A percentile compares a stretch with the other conserved stretches of the same genome.
phyloP scores from a whole-genome alignment of 2,797 vertebrate species.

The Ceryle rudis region DNA sequence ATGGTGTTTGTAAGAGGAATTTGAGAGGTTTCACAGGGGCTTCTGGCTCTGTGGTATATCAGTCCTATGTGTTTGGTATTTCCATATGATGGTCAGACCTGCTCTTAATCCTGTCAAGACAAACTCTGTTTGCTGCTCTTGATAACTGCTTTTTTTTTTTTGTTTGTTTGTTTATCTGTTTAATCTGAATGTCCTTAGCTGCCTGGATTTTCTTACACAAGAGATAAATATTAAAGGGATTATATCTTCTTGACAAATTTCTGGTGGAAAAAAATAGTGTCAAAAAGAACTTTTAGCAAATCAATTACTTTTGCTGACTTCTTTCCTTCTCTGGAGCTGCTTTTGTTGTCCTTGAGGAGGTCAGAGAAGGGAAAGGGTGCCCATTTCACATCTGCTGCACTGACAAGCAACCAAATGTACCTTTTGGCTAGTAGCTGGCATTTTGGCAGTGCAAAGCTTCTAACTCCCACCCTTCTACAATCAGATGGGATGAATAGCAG shows the following conservation, averaged over 20 bases:
- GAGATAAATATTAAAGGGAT: neutral
- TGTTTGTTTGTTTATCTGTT: neutral
- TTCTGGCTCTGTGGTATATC: neutral
- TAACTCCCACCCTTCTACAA: slow-evolving; percentile 26
- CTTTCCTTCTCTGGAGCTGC: neutral
- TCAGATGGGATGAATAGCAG: slow-evolving; percentile 48
- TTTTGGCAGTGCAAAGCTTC: slow-evolving; percentile 43
- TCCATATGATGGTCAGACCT: neutral
- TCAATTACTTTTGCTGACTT: neutral
- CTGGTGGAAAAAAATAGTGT: neutral
- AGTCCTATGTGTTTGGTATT: neutral
- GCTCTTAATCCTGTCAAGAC: neutral
- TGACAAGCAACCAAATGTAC: slow-evolving; percentile 75
- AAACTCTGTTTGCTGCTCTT: neutral
- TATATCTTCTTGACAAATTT: neutral
- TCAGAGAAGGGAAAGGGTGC: slow-evolving; percentile 53
- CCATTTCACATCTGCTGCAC: slow-evolving; percentile 73
- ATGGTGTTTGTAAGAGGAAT: neutral
- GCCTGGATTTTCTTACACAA: neutral
- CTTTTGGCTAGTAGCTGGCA: slow-evolving; percentile 51
- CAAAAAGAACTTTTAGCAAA: neutral
- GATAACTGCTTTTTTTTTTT: neutral
- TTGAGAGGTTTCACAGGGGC: neutral
- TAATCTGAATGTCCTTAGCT: neutral
- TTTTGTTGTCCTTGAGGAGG: slow-evolving; percentile 70